Conservation (phyloP, 2,797 vertebrate genomes). For the Platyrinchus mystaceus region DNA sequence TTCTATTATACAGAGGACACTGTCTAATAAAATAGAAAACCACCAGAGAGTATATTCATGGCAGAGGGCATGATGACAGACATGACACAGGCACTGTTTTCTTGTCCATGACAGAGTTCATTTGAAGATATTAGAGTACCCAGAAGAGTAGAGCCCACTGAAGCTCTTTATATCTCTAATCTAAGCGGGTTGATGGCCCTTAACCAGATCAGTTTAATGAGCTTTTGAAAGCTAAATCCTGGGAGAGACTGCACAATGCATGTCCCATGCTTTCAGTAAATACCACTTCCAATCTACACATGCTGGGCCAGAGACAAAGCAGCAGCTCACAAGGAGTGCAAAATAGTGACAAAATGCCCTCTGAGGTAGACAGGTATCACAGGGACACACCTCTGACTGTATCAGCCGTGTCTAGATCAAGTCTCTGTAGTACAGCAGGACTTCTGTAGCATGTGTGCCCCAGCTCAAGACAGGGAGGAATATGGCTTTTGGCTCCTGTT, state of each 20-base stretch:
- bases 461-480: not conserved
- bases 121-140: not conserved
- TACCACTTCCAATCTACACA: not conserved
- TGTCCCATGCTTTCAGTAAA: not conserved
- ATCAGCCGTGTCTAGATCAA: not conserved
- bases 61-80: not conserved
- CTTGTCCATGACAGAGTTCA: not conserved
- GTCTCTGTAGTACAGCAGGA: not conserved
- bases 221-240: slow-evolving; percentile 50
- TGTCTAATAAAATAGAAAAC: not conserved
- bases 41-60: not conserved
- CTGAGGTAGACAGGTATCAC: not conserved
- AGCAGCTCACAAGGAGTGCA: not conserved
- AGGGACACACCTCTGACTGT: not conserved
- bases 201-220: slow-evolving; percentile 62
- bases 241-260: not conserved
- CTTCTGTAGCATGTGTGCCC: not conserved
- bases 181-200: slow-evolving; percentile 35
- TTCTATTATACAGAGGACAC: not conserved
- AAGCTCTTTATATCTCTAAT: slow-evolving; percentile 35
- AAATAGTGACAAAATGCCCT: not conserved
- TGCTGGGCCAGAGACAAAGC: not conserved
- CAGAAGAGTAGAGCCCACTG: not conserved
- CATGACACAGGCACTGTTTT: not conserved
- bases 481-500: not conserved